Base-by-base conservation (phyloP, 2,797 vertebrate species). In the Cyprinella venusta region DNA sequence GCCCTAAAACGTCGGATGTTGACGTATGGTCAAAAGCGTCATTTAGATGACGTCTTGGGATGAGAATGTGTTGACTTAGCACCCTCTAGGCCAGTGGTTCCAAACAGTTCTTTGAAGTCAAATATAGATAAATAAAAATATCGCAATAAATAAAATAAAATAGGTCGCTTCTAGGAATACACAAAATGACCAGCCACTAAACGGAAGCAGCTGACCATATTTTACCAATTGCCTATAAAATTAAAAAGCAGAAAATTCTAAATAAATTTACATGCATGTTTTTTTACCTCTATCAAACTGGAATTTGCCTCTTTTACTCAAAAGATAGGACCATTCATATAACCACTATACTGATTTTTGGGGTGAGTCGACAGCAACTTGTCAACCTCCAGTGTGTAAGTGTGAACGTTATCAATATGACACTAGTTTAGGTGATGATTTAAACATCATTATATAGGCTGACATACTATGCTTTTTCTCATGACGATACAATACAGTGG, bases 381-480 rank as follows among this genome's bases (percentile, higher is more conserved):
- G 26, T 19, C 30, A 38, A 74, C 50, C 19, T 8, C 26, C 12
- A 56, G 12, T 8, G 50, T 75, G n/a, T 1, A 75, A 54, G 21
- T 56, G 50, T 0, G 2, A 21, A 24, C 2, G 1, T 56, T 19
- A 74, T 30, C 52, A n/a, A 8, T 56, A 38, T 75, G 30, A 75
- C 52, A 75, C 52, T 15, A 38, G 52, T 15, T 54, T 74, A 74
- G 19, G 71, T 8, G 72, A 15, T 21, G 8, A 54, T 74, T 74
- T 54, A 36, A 76, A 59, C 67, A 59, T 75, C 12, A 59, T 75
- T 40, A 59, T 24, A 75, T 59, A 74, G 48, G 18, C 30, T 64
- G 63, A 33, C 63, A 33, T 36, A 38, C 33, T 1, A 19, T 38
- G 33, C 33, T 16, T 67, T 33, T 67, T 10, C 33, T 67, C 33